These are phyloP conservation scores for Gobius niger DNA, from an alignment of 2,113 vertebrate species.

Conservation along the genomic window DNA sequence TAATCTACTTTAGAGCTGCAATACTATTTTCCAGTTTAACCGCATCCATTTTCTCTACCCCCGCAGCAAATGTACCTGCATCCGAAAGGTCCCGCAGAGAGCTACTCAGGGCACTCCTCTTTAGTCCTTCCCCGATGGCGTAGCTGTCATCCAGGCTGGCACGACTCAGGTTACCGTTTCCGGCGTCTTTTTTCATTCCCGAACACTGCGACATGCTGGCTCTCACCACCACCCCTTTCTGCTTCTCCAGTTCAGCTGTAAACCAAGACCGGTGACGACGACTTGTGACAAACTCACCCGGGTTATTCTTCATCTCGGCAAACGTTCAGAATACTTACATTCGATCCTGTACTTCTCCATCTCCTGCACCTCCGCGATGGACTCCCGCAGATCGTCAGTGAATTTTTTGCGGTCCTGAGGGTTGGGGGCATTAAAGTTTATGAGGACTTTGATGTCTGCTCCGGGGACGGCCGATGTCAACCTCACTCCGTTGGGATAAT, in stretches of 20 bases:
- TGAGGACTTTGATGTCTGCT: conserved; percentile 93
- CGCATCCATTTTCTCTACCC: background rate
- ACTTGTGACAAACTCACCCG: background rate
- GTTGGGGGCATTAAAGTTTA: conserved; percentile 99
- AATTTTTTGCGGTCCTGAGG: conserved; percentile 98
- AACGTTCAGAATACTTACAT: conserved; percentile 78
- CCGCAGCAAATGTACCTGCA: conserved; percentile 81
- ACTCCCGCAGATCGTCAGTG: conserved; percentile 94
- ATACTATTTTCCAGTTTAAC: background rate
- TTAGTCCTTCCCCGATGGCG: conserved; percentile 88
- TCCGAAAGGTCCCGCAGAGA: conserved; percentile 95
- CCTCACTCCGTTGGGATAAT: conserved; percentile 95
- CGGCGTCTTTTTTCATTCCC: conserved; percentile 88
- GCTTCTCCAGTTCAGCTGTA: conserved; percentile 94
- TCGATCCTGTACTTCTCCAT: conserved; percentile 99
- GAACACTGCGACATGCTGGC: conserved; percentile 91
- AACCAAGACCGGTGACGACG: background rate
- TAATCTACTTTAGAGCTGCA: conserved; percentile 8
- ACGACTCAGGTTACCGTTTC: conserved; percentile 84
- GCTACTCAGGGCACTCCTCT: conserved; percentile 94
- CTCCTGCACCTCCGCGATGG: conserved; percentile 95
- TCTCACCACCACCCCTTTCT: conserved; percentile 92
- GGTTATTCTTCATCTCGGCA: background rate
- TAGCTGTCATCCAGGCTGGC: conserved; percentile 95
- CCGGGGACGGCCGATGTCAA: conserved; percentile 92